Percentiles rank a stretch among this genome's conserved stretches.
Evolutionary conservation across 2,888 invertebrate genomes (phyloP).

Genomic region (Ptychoptera contaminata): DNA sequence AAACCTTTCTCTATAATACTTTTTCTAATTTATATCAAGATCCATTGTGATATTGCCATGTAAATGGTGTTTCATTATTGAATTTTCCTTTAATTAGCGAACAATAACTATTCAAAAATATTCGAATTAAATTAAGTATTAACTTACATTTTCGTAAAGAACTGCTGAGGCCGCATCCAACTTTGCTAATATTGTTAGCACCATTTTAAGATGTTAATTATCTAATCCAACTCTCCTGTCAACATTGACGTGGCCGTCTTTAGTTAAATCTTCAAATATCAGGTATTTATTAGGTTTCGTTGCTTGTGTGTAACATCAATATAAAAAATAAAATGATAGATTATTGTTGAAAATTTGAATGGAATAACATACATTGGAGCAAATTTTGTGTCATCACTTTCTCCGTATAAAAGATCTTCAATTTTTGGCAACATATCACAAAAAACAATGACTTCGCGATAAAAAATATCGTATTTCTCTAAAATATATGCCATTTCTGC

Average conservation of each 20-base stretch:
- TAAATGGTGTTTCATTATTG: too few species aligned
- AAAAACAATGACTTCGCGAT: not conserved
- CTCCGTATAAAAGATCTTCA: not conserved
- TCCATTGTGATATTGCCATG: not conserved
- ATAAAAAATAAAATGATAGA: too few species aligned
- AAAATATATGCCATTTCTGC: too few species aligned
- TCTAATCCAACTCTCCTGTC: not conserved
- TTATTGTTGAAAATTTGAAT: too few species aligned
- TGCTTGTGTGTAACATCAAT: too few species aligned
- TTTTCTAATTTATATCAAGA: not conserved
- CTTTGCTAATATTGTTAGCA: conserved; percentile 33
- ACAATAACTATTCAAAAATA: too few species aligned
- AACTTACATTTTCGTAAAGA: conserved; percentile 32
- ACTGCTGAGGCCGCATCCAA: conserved; percentile 37
- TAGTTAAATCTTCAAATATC: not conserved
- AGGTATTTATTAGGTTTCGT: not conserved
- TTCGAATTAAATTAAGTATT: conserved; percentile 16
- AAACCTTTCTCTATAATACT: not conserved
- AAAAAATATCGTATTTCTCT: too few species aligned
- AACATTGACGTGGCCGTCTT: not conserved
- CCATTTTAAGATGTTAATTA: conserved; percentile 8
- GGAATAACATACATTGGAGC: not conserved
- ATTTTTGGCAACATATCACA: not conserved
- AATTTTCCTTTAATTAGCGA: too few species aligned
- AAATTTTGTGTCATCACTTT: not conserved